Evolutionary conservation across 2,888 invertebrate species (phyloP), one percentile per base, ranked within the genome.

Genomic region (Fragum sueziense): DNA sequence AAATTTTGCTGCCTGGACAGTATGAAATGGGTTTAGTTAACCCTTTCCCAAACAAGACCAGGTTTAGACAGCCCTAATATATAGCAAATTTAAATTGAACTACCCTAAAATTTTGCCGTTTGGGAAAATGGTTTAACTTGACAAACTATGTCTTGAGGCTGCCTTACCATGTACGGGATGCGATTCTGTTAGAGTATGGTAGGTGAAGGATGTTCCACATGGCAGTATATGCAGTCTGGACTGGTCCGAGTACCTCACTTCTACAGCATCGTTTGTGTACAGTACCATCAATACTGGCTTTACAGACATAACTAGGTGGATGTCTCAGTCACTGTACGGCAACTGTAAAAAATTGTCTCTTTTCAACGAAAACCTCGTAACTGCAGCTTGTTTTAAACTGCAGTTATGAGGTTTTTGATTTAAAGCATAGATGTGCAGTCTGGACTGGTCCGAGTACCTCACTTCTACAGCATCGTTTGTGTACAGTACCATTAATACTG

Each of bases 391-490:
- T n/a, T n/a, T n/a, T n/a, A n/a, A n/a, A n/a, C n/a, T n/a, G n/a
- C n/a, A n/a, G n/a, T n/a, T n/a, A n/a, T n/a, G n/a, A n/a, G n/a
- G n/a, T n/a, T n/a, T n/a, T n/a, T n/a, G n/a, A n/a, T n/a, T n/a
- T 17, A 57, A 57, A n/a, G 9, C n/a, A 57, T 57, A 57, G 7
- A 92, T 70, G 76, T 91, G 88, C 17, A 92, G 82, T 25, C 87
- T 71, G 6, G 90, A 88, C 1, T 89, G 90, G 83, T 92, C 91
- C 7, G 88, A 80, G 77, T 89, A 92, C 9, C 89, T 79, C 0
- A 91, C 89, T 71, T 91, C 90, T 29, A 90, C 87, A 17, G 90
- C 89, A 86, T 91, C 90, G 76, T 89, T 91, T 6, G 87, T 85
- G 83, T 90, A 92, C 67, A 91, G 79, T 2, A 91, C 89, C 89